Evolutionary conservation across 2,113 vertebrate genomes (phyloP).

Genomic region (Pygoscelis adeliae): DNA sequence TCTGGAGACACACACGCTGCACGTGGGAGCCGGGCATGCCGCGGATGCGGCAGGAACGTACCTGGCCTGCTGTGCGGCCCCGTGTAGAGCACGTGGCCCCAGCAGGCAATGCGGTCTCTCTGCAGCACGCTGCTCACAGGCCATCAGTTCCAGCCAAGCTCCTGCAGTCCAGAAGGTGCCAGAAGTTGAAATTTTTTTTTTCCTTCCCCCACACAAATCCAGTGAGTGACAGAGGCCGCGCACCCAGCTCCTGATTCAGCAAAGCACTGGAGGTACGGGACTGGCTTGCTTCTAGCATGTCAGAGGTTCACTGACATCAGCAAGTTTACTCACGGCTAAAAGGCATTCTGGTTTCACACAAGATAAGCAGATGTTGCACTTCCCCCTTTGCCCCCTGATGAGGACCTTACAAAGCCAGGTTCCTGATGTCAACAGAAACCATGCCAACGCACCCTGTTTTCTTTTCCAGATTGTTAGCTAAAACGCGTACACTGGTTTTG

Average conservation of each 20-base stretch:
- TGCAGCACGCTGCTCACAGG: fast-evolving
- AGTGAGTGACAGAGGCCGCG: neutral
- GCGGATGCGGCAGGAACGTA: fast-evolving
- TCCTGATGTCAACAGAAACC: conserved; percentile 18
- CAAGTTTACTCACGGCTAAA: neutral
- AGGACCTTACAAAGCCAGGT: neutral
- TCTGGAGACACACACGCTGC: fast-evolving
- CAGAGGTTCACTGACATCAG: neutral
- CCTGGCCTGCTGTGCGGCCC: fast-evolving
- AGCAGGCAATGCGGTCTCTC: neutral
- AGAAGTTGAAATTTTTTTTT: neutral
- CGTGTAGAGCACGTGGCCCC: fast-evolving
- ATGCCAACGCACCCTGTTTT: neutral
- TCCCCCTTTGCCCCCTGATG: neutral
- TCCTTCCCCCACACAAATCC: neutral
- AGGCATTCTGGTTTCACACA: neutral
- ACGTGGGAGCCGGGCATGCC: fast-evolving
- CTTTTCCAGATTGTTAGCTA: conserved; percentile 28
- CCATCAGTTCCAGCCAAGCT: neutral
- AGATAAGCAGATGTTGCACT: conserved; percentile 26
- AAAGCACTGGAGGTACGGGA: fast-evolving
- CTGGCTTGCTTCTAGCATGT: neutral
- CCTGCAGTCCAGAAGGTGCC: neutral
- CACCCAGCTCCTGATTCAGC: neutral
- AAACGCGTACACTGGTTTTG: neutral